Evolutionary conservation across 2,113 vertebrate species (phyloP), one percentile per base, ranked within the genome.

Genomic region (Mellivora capensis): DNA sequence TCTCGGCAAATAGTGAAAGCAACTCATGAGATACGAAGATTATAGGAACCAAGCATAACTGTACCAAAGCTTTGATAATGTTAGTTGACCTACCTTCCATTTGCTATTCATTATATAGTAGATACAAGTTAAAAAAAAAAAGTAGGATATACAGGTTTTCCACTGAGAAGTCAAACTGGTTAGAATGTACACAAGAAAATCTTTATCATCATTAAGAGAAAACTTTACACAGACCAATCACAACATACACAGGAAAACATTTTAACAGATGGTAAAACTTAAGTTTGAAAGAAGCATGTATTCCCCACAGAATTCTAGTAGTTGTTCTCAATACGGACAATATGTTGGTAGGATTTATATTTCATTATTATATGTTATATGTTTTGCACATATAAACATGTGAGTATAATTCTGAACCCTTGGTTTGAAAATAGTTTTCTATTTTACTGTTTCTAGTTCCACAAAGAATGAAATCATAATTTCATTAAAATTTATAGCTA

Each of bases 121-220:
- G 47, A 54, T 11, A 88, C 5, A 93, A 91, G n/a, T 39, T 34
- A 27, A 74, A 74, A 72, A 76, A 64, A 44, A 72, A 76, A 64
- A 64, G 2, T 31, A 71, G 21, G 17, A 3, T 71, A 42, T 10
- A 4, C 37, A 49, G 37, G 4, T 82, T 13, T 62, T 74, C 44
- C 39, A 31, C 64, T 47, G n/a, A 81, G 37, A 90, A 91, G 42
- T 95, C 21, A 69, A 91, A 62, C 31, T 86, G 27, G 59, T 42
- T 74, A 81, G 29, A 90, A 71, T 95, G 6, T 83, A 31, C n/a
- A 67, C 93, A n/a, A 82, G 82, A 72, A 93, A 3, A 14, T 87
- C 96, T 98, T 98, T 97, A 97, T 54, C 96, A 71, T 91, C 92
- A 89, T 89, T 96, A 97, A 97, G 82, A 93, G 94, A 98, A 97